Evolutionary conservation across 2,797 vertebrate species (phyloP), one percentile per base, ranked within the genome.

Genomic region (Melanogrammus aeglefinus): DNA sequence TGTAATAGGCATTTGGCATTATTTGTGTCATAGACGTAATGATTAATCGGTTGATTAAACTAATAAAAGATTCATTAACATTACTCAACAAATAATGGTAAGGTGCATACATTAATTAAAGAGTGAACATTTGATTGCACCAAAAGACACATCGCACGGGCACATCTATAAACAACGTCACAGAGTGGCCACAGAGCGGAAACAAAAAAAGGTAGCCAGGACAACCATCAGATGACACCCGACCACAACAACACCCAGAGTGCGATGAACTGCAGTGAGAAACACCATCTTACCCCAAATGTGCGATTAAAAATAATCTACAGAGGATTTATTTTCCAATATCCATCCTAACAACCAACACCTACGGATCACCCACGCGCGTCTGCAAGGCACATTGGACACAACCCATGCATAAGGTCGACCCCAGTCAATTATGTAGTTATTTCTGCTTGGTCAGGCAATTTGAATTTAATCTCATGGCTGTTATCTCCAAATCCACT

Each of bases 381-480:
- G 76, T 78, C 77, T 78, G 44, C 74, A 74, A 81, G 70, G 44
- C 1, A 81, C 85, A 85, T 85, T 83, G 80, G 79, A 77, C 76
- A 76, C 36, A 69, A 77, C 6, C 86, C 73, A 72, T 78, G 79
- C n/a, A 3, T 80, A 29, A 86, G 83, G 88, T 88, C 85, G 85
- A 69, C 66, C 70, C 2, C 12, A 70, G 84, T 85, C 86, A 91
- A 89, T 91, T 89, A 88, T 85, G 74, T 76, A 79, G 78, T 89
- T 88, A 87, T 85, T 89, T 89, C 81, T 80, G 87, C 87, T 88
- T 86, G 85, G 81, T 88, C 85, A 87, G 87, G 78, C 88, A 85
- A 88, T 88, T 87, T 88, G 81, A 78, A 88, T 88, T 90, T 85
- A 91, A 91, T 91, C 86, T 90, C 86, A 88, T 78, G 86, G 84